These are phyloP conservation scores for Drosophila orosa DNA, from an alignment of 1,140 invertebrate genomes.

Conservation along the genomic window DNA sequence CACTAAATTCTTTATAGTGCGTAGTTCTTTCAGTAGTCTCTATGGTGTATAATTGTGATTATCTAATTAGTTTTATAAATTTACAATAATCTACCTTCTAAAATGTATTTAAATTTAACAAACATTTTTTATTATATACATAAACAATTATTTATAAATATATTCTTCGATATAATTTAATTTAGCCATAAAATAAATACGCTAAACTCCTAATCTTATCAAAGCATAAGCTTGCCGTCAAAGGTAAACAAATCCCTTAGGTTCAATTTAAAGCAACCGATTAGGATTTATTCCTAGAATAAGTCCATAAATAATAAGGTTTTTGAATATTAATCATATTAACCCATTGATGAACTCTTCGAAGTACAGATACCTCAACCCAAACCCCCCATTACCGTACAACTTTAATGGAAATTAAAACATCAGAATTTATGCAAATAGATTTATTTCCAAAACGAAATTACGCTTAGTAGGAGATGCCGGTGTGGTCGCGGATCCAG, in stretches of 20 bases:
- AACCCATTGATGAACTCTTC: no score
- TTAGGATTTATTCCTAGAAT: not conserved
- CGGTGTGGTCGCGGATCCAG: slow-evolving; percentile 84
- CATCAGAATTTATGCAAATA: not conserved
- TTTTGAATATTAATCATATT: no score
- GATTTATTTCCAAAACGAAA: not conserved
- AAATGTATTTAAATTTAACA: not conserved
- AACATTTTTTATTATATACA: not conserved
- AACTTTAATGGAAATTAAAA: not conserved
- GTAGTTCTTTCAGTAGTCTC: not conserved
- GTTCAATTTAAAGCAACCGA: not conserved
- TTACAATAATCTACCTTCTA: not conserved
- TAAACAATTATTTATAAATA: no score
- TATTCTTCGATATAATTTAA: not conserved
- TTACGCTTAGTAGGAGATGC: slow-evolving; percentile 43
- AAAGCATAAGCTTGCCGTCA: not conserved
- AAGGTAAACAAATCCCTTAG: slow-evolving; percentile 10
- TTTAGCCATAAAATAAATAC: not conserved
- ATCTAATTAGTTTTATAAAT: not conserved
- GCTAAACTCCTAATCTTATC: slow-evolving; percentile 24
- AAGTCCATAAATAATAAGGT: no score
- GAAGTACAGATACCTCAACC: not conserved
- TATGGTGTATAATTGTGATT: not conserved
- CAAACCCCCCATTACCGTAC: not conserved
- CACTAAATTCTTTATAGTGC: no score